Base-by-base conservation (phyloP, 1,140 invertebrate species). In the Ylistrum balloti region DNA sequence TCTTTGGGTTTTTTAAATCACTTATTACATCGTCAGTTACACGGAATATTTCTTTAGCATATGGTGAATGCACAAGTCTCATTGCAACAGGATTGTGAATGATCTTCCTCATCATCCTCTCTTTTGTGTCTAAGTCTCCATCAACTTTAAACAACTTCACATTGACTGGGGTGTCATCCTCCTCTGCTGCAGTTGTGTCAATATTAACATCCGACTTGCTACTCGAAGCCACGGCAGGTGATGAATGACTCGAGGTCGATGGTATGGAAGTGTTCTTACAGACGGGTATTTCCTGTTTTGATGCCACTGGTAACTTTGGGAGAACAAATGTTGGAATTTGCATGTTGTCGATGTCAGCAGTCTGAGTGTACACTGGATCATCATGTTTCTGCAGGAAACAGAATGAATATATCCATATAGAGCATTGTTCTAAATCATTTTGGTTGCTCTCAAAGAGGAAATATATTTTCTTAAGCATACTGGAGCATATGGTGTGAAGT, bases 341-440 rank as follows among this genome's bases (percentile, higher is more conserved):
- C 35, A 88, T 32, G 33, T 85, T 56, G 41, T 88, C 87, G n/a
- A 90, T 88, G 28, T 90, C 88, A 90, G 74, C 87, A 10, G 91
- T 92, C 33, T 38, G 88, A 20, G 85, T 85, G 33, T 90, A 87
- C n/a, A 86, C 34, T 5, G 88, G 89, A n/a, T 92, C 89, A 87
- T 89, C 74, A 33, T 87, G 45, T 32, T 89, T 17, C 89, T 91
- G 34, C 1, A 87, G 32, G 7, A 33, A 48, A 86, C 33, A 85
- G 0, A 22, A 85, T 33, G 13, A 41, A 88, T 7, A 38, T 7
- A 38, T 38, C 35, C 13, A 13, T 38, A 38, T 13, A 38, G 5
- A 38, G 35, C n/a, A n/a, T n/a, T n/a, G n/a, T n/a, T n/a, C n/a
- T n/a, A n/a, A n/a, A n/a, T n/a, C n/a, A n/a, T n/a, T n/a, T n/a